Base-by-base conservation (phyloP, 2,888 invertebrate species). In the Sarcophaga rosellei region DNA sequence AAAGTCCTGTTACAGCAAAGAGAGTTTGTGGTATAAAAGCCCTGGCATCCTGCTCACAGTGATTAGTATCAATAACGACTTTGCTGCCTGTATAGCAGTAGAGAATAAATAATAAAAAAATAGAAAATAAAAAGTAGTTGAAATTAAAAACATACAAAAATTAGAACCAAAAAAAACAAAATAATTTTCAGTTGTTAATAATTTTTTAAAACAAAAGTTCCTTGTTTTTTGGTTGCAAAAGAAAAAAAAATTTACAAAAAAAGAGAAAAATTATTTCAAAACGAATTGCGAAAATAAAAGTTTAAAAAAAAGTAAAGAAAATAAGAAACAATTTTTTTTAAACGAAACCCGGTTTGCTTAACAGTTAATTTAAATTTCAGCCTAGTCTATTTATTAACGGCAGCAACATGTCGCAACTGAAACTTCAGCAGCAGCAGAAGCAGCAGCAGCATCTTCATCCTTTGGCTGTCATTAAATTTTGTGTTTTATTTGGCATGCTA, bases 401-500 rank as follows among this genome's bases (percentile, higher is more conserved):
- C 53, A 53, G 53, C 35, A 66, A 70, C 35, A 84, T 84, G 84
- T 23, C 63, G 65, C 63, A 6, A 53, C 25, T 53, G 21, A 74
- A 20, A 21, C 20, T 53, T 25, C 76, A 77, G 59, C 68, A 63
- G 47, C 76, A 68, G 74, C 73, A 62, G 76, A 66, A 68, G 35
- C 35, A 10, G 10, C 65, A 69, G 25, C 53, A 61, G 35, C 68
- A 66, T 53, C 59, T 85, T 70, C 81, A 70, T 61, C 87, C 86
- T 81, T 82, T 87, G 81, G 72, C 86, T 72, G 70, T 86, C 80
- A 73, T 88, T 17, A 85, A 89, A 88, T 81, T 91, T 66, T 88
- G 91, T 89, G 88, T 92, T 82, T 81, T 91, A 76, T 89, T 92
- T 82, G 90, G 90, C 84, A 90, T 92, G 92, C 89, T 92, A 77